phyloP scores from a whole-genome alignment of 2,888 invertebrate species.

The Ormyrus pomaceus region DNA sequence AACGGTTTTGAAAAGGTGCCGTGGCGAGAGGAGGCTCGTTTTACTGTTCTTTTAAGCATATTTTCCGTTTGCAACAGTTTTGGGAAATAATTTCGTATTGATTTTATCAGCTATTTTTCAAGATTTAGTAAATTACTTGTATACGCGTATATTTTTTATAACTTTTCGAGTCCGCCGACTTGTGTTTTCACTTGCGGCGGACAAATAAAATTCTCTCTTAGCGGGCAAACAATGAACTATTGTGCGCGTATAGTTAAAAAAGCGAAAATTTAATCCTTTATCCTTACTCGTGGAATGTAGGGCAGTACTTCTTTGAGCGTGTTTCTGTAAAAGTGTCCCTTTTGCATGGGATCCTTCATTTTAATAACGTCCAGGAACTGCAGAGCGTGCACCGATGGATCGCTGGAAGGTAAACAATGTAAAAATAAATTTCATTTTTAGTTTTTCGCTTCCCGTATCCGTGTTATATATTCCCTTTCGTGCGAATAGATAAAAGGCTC shows the following conservation, averaged over 20 bases:
- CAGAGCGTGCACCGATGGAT: conserved; percentile 92
- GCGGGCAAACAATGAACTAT: too few relatives aligned
- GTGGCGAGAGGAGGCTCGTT: too few relatives aligned
- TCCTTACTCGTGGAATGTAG: conserved; percentile 90
- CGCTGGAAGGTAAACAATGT: conserved; percentile 77
- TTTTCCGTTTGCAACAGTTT: background rate
- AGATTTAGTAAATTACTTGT: background rate
- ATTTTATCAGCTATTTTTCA: too few relatives aligned
- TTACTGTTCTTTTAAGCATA: background rate
- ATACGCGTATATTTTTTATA: background rate
- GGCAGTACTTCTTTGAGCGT: conserved; percentile 92
- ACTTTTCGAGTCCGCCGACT: background rate
- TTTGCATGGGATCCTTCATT: conserved; percentile 92
- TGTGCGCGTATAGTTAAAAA: background rate
- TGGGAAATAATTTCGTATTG: background rate
- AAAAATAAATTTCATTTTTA: too few relatives aligned
- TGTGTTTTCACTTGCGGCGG: too few relatives aligned
- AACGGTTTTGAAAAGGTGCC: background rate
- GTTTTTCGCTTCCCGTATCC: too few relatives aligned
- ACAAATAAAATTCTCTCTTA: too few relatives aligned
- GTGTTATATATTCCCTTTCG: too few relatives aligned
- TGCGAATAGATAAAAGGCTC: too few relatives aligned
- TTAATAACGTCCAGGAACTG: conserved; percentile 95
- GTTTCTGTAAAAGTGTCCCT: conserved; percentile 91
- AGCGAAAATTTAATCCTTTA: conserved; percentile 8